Evolutionary conservation across 2,113 vertebrate species (phyloP).

Genomic region (Ptychochromis oligacanthus): DNA sequence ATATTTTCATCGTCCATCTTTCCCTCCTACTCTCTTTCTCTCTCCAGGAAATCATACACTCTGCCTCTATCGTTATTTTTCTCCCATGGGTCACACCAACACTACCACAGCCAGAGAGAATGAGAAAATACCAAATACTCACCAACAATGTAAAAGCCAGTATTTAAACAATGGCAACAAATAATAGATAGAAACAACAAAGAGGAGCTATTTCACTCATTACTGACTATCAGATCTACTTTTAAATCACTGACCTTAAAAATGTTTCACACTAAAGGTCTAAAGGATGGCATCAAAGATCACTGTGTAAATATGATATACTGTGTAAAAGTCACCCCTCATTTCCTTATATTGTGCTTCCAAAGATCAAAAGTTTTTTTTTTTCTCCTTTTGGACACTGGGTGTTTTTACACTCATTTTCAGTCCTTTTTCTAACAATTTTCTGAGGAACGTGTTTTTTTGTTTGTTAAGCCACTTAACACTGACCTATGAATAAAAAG

Average conservation of each 20-base stretch:
- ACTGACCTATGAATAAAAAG: too few species aligned
- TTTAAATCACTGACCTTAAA: not conserved
- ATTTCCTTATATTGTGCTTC: too few species aligned
- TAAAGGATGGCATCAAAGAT: not conserved
- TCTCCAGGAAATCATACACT: not conserved
- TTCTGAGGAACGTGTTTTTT: too few species aligned
- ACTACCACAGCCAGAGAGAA: not conserved
- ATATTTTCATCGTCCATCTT: constrained; percentile 8
- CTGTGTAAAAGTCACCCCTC: too few species aligned
- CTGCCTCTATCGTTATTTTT: not conserved
- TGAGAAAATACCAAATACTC: not conserved
- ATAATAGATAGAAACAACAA: not conserved
- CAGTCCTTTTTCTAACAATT: too few species aligned
- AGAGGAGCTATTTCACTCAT: not conserved
- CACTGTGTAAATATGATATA: not conserved
- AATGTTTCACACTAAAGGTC: not conserved
- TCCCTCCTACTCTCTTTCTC: not conserved
- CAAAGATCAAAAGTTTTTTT: too few species aligned
- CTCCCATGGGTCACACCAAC: not conserved
- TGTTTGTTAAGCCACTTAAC: too few species aligned
- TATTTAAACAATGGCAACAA: not conserved
- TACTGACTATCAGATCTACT: not conserved
- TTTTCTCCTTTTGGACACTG: too few species aligned
- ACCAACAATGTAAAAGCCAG: not conserved
- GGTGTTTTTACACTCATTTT: too few species aligned